phyloP scores from a whole-genome alignment of 1,140 invertebrate species.

The Bombus fervidus region DNA sequence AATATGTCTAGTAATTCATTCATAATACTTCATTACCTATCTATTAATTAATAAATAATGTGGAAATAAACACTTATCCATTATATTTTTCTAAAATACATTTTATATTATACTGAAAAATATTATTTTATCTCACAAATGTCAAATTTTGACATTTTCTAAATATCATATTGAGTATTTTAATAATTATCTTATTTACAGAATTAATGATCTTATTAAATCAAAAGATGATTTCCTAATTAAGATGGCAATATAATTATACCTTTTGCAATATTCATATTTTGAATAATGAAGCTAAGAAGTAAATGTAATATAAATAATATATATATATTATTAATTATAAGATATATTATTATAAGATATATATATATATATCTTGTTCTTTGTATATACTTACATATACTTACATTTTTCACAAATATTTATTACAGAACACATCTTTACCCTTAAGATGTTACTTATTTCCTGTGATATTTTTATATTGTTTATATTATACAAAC shows the following conservation, averaged over 20 bases:
- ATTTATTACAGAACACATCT: conserved; percentile 56
- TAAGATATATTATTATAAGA: too few relatives aligned
- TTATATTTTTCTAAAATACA: conserved; percentile 42
- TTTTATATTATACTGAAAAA: conserved; percentile 38
- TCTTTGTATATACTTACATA: conserved; percentile 42
- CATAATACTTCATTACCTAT: conserved; percentile 11
- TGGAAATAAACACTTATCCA: not conserved
- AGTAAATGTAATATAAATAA: conserved; percentile 38
- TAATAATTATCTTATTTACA: conserved; percentile 47
- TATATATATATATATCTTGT: conserved; percentile 12
- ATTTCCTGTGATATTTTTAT: conserved; percentile 39
- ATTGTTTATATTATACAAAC: conserved; percentile 11
- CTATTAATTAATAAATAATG: conserved; percentile 40
- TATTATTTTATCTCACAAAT: conserved; percentile 35
- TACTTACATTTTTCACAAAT: conserved; percentile 52
- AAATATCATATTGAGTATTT: conserved; percentile 63
- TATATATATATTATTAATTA: conserved; percentile 19
- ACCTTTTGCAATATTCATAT: conserved; percentile 33
- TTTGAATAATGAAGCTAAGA: conserved; percentile 36
- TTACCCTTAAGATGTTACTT: conserved; percentile 45
- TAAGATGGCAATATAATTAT: conserved; percentile 60
- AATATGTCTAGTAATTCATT: not conserved
- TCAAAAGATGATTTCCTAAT: conserved; percentile 27
- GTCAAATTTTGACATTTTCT: conserved; percentile 33
- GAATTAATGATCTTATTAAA: conserved; percentile 13